These are phyloP conservation scores for Pedetes capensis DNA, from an alignment of 2,113 vertebrate species.

Conservation along the genomic window DNA sequence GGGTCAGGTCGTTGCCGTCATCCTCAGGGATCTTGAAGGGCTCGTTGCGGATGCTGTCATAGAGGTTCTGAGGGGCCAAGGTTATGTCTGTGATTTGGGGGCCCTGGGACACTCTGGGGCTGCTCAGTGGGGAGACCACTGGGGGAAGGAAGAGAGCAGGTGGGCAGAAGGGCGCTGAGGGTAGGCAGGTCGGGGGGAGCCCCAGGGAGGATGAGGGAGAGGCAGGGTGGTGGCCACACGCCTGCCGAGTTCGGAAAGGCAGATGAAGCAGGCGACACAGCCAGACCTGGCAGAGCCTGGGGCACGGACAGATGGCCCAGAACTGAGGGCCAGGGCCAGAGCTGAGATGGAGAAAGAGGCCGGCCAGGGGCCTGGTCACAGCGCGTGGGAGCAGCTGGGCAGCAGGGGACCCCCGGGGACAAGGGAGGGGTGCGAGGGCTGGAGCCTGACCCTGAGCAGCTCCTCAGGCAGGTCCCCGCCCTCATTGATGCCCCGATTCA, in stretches of 20 bases:
- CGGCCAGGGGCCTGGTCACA: not conserved
- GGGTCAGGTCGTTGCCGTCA: slow-evolving; percentile 90
- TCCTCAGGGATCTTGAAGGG: slow-evolving; percentile 91
- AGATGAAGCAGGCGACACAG: not conserved
- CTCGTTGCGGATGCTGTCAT: slow-evolving; percentile 94
- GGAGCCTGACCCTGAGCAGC: slow-evolving; percentile 87
- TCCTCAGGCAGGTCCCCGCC: slow-evolving; percentile 93
- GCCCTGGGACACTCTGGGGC: not conserved
- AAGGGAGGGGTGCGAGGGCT: not conserved
- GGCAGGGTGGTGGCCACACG: not conserved
- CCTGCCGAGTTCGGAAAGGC: not conserved
- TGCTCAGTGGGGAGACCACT: too few species aligned
- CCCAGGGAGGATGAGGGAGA: rapidly evolving
- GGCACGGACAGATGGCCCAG: not conserved
- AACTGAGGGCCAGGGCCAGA: not conserved
- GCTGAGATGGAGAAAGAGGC: too few species aligned
- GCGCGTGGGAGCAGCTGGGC: not conserved
- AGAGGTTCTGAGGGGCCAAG: slow-evolving; percentile 86
- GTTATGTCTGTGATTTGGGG: not conserved
- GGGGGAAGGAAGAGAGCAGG: not conserved
- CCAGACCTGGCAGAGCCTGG: not conserved
- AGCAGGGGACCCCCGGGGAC: not conserved
- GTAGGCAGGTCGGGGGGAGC: too few species aligned
- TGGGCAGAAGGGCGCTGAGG: not conserved
- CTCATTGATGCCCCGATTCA: slow-evolving; percentile 95